Evolutionary conservation across 2,888 invertebrate genomes (phyloP), one percentile per base, ranked within the genome.

Genomic region (Andrena haemorrhoa): DNA sequence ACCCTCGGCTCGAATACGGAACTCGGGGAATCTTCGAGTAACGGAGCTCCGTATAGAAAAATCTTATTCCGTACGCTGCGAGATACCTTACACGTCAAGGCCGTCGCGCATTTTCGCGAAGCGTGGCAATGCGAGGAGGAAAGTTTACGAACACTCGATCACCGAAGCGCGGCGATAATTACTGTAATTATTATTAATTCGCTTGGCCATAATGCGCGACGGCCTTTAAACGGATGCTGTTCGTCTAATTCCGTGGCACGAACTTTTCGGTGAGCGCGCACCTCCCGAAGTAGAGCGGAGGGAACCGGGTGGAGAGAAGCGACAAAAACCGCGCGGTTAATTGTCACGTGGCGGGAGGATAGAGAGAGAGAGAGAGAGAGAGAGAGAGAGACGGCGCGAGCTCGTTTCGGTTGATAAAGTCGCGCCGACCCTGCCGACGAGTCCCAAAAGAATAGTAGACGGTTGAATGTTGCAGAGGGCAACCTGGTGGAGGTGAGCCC

Each of bases 401-500:
- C n/a, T 47, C 68, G 68, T 51, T 60, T 51, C 66, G 68, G 16
- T 35, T 49, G 47, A 7, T 41, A 60, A 60, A 29, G 63, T 49
- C 20, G 12, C 56, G 35, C 10, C 56, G 26, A 26, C 56, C 26
- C 10, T 20, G 2, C 23, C 12, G 8, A 47, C 65, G 51, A 66
- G 65, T 77, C 64, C 64, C 41, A 47, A 53, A 69, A 60, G 35
- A 74, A 64, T 60, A 41, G 16, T 35, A 1, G 2, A 26, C 35
- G 61, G n/a, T 79, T 23, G 29, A 29, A 41, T 75, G 84, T 88
- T 88, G 69, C 91, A 94, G 93, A 93, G 79, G 93, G 92, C 23
- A 93, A 90, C 81, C 89, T 93, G 26, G 91, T 92, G 60, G 94
- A 93, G 80, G 92, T 93, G 75, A 93, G 93, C 79, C 93, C 93